A percentile compares a stretch with the other conserved stretches of the same genome.
phyloP scores from a whole-genome alignment of 2,113 vertebrate genomes.

The Pycnonotus jocosus region DNA sequence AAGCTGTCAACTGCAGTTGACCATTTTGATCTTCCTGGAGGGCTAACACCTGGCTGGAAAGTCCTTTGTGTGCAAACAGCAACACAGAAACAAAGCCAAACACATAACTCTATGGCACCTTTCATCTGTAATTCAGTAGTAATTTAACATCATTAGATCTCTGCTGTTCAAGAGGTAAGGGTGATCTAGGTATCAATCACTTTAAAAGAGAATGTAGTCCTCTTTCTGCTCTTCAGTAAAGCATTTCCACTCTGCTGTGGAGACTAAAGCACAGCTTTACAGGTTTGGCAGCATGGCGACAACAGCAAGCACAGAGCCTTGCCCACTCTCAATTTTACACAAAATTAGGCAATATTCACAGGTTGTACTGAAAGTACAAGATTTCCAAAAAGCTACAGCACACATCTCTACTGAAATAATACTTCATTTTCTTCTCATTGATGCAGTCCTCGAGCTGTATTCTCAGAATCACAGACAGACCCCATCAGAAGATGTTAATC shows the following conservation, averaged over 20 bases:
- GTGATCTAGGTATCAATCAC: neutral
- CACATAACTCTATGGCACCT: neutral
- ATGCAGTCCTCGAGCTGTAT: neutral
- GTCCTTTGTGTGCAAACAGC: neutral
- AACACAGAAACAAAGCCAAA: neutral
- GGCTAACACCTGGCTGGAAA: neutral
- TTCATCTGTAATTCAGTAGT: neutral
- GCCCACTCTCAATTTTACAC: neutral
- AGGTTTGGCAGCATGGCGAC: neutral
- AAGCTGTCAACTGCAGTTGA: neutral
- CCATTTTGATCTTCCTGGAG: conserved; percentile 15
- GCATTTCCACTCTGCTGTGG: neutral
- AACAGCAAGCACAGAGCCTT: neutral
- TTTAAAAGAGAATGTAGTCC: neutral
- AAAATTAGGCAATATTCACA: neutral
- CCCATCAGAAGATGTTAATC: neutral
- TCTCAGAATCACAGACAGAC: neutral
- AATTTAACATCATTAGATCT: neutral
- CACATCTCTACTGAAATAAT: neutral
- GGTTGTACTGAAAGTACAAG: neutral
- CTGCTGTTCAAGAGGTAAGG: neutral
- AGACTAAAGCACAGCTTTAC: neutral
- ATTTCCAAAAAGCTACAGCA: neutral
- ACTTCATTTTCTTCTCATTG: neutral
- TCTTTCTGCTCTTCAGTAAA: neutral